Evolutionary conservation across 2,888 invertebrate genomes (phyloP), one percentile per base, ranked within the genome.

Genomic region (Drosophila mulleri): DNA sequence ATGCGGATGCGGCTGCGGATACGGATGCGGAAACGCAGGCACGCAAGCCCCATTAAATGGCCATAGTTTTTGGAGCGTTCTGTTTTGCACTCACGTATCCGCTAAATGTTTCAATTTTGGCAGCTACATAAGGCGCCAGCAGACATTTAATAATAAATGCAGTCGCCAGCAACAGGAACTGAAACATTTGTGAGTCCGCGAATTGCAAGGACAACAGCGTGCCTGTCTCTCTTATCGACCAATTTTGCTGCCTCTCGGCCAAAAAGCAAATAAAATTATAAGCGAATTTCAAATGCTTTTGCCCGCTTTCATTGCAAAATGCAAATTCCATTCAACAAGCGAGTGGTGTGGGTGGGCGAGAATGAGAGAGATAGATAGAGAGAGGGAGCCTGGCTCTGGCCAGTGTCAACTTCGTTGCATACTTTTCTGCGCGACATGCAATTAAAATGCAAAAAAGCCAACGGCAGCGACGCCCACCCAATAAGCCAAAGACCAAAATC

Each of bases 391-490:
- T 23, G 57, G 23, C 35, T 26, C 20, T 50, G 67, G 48, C 50
- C 62, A 67, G 66, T 68, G 71, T 77, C 74, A 87, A 75, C 80
- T 82, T 74, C 74, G 68, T 69, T 83, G 86, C 88, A 85, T 83
- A 87, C 86, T 88, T 88, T 88, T 66, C 74, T 54, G 78, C 78
- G 81, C 85, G 72, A 72, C 88, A 87, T 83, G 84, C 88, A 90
- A 90, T 89, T 89, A 89, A 89, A 89, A 90, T 90, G 83, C 89
- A 88, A 89, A 89, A 80, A 77, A 75, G 75, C 80, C 79, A 86
- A 68, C 80, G 72, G 76, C 72, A 75, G 63, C 69, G 66, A 52
- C 58, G 4, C 29, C 9, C 61, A 2, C 29, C 18, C 26, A 64
- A 73, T 57, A 72, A 69, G 68, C 74, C 84, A 82, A 83, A 73